phyloP scores from a whole-genome alignment of 1,140 invertebrate species.

The Musca vetustissima region DNA sequence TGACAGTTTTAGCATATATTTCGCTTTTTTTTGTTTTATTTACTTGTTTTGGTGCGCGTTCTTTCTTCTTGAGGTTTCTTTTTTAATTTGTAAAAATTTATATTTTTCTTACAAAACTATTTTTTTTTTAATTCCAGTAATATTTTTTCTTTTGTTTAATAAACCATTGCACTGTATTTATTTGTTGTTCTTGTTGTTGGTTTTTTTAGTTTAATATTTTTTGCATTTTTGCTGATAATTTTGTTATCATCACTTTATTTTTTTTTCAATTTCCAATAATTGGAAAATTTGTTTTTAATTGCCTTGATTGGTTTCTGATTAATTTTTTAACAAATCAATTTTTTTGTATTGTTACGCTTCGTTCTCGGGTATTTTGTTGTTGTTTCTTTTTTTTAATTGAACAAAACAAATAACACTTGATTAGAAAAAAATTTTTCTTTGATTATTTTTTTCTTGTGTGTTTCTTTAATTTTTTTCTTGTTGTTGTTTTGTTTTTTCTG shows the following conservation, averaged over 20 bases:
- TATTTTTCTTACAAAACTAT: neutral
- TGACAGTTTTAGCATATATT: conserved; percentile 35
- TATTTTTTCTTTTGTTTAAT: conserved; percentile 5
- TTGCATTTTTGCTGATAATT: too few species aligned
- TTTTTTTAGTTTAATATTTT: too few species aligned
- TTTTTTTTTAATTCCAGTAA: neutral
- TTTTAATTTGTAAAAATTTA: neutral
- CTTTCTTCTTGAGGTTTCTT: too few species aligned
- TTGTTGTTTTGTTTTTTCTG: conserved; percentile 6
- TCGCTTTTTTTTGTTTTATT: neutral
- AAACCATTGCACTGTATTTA: conserved; percentile 3
- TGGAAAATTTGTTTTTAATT: conserved; percentile 25
- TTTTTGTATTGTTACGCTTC: too few species aligned
- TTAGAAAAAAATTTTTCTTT: conserved; percentile 12
- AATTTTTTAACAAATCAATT: conserved; percentile 5
- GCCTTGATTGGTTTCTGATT: conserved; percentile 13
- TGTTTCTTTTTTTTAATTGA: neutral
- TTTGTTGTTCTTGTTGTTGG: neutral
- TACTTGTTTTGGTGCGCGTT: neutral
- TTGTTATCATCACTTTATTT: too few species aligned
- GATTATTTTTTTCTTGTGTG: neutral
- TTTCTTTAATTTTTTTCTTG: neutral
- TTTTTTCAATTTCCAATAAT: neutral
- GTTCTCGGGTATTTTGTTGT: conserved; percentile 2
- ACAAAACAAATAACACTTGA: conserved; percentile 8